Conservation (phyloP, 2,888 invertebrate species). For the Melinaea menophilus region DNA sequence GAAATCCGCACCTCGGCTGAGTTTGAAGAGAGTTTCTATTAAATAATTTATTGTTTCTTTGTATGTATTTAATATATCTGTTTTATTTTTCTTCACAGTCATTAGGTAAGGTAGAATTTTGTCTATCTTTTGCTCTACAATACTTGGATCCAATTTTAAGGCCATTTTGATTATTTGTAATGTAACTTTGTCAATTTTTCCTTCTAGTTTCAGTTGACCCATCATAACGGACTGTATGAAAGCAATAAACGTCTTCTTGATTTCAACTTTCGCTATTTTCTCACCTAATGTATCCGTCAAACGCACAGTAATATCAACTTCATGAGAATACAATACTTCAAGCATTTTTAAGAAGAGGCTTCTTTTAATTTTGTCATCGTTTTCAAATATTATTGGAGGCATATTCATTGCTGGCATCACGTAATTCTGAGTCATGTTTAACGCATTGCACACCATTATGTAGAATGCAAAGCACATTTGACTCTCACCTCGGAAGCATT, state of each 20-base stretch:
- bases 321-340: slow-evolving; percentile 51
- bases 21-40: slow-evolving; percentile 64
- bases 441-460: slow-evolving; percentile 54
- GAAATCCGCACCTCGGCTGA: slow-evolving; percentile 62
- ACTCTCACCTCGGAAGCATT: slow-evolving; percentile 56
- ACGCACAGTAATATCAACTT: slow-evolving; percentile 61
- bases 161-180: slow-evolving; percentile 60
- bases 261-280: slow-evolving; percentile 59
- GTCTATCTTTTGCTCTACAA: slow-evolving; percentile 62
- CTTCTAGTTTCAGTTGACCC: slow-evolving; percentile 58
- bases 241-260: slow-evolving; percentile 59
- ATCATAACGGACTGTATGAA: slow-evolving; percentile 64
- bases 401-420: slow-evolving; percentile 56
- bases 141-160: slow-evolving; percentile 61
- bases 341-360: slow-evolving; percentile 62
- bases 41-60: slow-evolving; percentile 59
- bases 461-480: slow-evolving; percentile 67
- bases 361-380: slow-evolving; percentile 56
- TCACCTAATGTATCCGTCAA: slow-evolving; percentile 63
- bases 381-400: slow-evolving; percentile 46
- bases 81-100: slow-evolving; percentile 53
- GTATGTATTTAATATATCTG: slow-evolving; percentile 46
- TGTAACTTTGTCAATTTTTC: slow-evolving; percentile 57
- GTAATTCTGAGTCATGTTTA: slow-evolving; percentile 61
- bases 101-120: slow-evolving; percentile 61